A percentile compares a stretch with the other conserved stretches of the same genome.
These are phyloP conservation scores for Platerodrilus igneus DNA, from an alignment of 2,888 invertebrate genomes.

Conservation along the genomic window DNA sequence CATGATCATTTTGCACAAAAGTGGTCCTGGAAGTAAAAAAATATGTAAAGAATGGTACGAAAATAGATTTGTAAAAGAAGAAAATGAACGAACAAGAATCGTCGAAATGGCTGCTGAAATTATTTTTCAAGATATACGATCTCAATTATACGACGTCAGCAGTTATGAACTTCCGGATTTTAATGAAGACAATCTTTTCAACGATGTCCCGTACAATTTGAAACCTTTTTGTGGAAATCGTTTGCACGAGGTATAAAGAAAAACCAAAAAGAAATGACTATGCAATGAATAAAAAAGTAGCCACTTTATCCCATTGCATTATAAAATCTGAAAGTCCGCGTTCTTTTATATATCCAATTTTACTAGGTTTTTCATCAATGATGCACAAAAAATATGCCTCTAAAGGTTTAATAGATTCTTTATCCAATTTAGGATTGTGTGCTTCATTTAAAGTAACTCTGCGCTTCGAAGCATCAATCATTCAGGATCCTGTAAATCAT, in stretches of 20 bases:
- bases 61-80: constrained; percentile 30
- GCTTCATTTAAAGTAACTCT: constrained; percentile 31
- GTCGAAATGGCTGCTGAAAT: constrained; percentile 36
- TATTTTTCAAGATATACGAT: constrained; percentile 35
- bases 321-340: constrained; percentile 32
- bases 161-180: constrained; percentile 30
- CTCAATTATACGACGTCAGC: constrained; percentile 30
- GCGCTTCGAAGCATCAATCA: constrained; percentile 30
- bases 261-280: constrained; percentile 7
- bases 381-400: constrained; percentile 33
- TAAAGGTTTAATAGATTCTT: constrained; percentile 26
- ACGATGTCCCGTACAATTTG: constrained; percentile 32
- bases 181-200: constrained; percentile 27
- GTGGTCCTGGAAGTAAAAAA: constrained; percentile 31
- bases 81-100: constrained; percentile 34
- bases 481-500: constrained; percentile 18
- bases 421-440: constrained; percentile 32
- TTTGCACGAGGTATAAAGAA: constrained; percentile 14
- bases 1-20: constrained; percentile 33
- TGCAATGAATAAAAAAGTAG: constrained; percentile 14
- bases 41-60: constrained; percentile 33
- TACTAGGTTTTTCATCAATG: constrained; percentile 29
- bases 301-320: constrained; percentile 24
- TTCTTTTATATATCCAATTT: constrained; percentile 37
- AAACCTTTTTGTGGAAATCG: constrained; percentile 27